Evolutionary conservation across 2,113 vertebrate species (phyloP), one percentile per base, ranked within the genome.

Genomic region (Ancistrus triradiatus): DNA sequence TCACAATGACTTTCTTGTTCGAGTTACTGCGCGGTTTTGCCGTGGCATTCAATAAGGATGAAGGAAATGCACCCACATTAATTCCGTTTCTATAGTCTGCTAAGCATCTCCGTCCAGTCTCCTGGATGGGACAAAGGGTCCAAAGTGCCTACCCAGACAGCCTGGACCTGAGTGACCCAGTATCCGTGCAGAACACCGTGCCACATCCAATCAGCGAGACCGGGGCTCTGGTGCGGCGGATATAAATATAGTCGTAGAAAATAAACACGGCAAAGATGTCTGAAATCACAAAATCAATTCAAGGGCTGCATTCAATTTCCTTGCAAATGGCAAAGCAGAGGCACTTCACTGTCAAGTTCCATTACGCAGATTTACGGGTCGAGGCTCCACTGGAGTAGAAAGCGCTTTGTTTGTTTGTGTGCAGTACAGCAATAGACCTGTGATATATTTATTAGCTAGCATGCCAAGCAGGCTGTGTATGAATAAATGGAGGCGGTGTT

Each of bases 1-100:
- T 78, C 58, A 76, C 80, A 77, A 76, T 81, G 56, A 51, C 55
- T 73, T 70, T 69, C 44, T 66, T 82, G 75, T 78, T 63, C 77
- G 57, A 65, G 61, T 65, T 68, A n/a, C n/a, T n/a, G n/a, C n/a
- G n/a, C n/a, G n/a, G n/a, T n/a, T n/a, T n/a, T n/a, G n/a, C n/a
- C n/a, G n/a, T n/a, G n/a, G n/a, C n/a, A n/a, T n/a, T n/a, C n/a
- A n/a, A n/a, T n/a, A n/a, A n/a, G n/a, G n/a, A n/a, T n/a, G n/a
- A n/a, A n/a, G n/a, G n/a, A n/a, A n/a, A n/a, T n/a, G n/a, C n/a
- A n/a, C n/a, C n/a, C n/a, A n/a, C n/a, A n/a, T n/a, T n/a, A n/a
- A n/a, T n/a, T n/a, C n/a, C n/a, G n/a, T n/a, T n/a, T n/a, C n/a
- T n/a, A n/a, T n/a, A n/a, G n/a, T n/a, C n/a, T n/a, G n/a, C n/a